phyloP scores from a whole-genome alignment of 92 coral and sea anemone genomes.

The Porites evermanni region DNA sequence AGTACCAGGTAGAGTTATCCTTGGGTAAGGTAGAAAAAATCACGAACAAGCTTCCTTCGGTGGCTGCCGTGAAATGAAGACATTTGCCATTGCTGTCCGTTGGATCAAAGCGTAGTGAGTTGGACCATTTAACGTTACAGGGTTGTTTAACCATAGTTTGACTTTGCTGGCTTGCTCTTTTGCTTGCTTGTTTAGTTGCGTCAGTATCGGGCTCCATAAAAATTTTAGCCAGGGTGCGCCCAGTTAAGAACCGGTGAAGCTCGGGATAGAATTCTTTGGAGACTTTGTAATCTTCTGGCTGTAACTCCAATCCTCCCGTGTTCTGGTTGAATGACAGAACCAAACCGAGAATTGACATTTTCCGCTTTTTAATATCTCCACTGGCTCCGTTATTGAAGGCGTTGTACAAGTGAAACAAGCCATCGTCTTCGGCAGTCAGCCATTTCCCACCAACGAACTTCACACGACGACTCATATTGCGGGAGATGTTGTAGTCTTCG shows the following conservation, averaged over 20 bases:
- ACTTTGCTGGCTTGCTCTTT: not conserved
- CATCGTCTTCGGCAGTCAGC: conserved; percentile 48
- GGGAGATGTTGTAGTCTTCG: conserved; percentile 28
- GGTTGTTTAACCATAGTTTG: conserved; percentile 17
- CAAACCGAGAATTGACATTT: conserved; percentile 59
- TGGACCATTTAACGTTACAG: conserved; percentile 63
- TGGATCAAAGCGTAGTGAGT: conserved; percentile 67
- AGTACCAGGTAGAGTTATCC: conserved; percentile 54
- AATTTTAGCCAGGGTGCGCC: conserved; percentile 25
- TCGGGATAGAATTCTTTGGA: conserved; percentile 33
- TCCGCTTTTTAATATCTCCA: conserved; percentile 19
- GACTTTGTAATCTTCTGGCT: conserved; percentile 6
- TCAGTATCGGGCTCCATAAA: not conserved
- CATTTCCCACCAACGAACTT: conserved; percentile 18
- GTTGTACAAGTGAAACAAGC: conserved; percentile 47
- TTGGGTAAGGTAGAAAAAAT: conserved; percentile 57
- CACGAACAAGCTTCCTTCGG: conserved; percentile 51
- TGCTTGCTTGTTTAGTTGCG: not conserved
- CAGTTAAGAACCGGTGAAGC: conserved; percentile 13
- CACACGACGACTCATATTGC: conserved; percentile 20
- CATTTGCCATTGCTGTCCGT: conserved; percentile 55
- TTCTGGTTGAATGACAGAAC: conserved; percentile 44
- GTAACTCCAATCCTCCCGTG: conserved; percentile 34
- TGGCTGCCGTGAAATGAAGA: conserved; percentile 59
- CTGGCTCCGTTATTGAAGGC: conserved; percentile 45